Percentiles rank a stretch among this genome's conserved stretches.
Evolutionary conservation across 2,113 vertebrate genomes (phyloP).

Genomic region (Anoura caudifer): DNA sequence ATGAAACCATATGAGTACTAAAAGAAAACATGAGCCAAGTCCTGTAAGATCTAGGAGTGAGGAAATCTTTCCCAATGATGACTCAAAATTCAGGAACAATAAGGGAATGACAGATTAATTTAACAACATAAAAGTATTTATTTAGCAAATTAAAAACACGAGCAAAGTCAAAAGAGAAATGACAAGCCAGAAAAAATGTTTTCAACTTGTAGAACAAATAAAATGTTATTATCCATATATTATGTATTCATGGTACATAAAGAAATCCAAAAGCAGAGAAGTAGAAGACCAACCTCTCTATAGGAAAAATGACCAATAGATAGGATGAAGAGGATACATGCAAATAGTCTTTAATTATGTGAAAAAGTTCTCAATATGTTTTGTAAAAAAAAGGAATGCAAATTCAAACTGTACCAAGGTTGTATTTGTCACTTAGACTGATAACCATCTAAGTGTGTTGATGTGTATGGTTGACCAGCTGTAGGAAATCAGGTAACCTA

Average conservation of each 20-base stretch:
- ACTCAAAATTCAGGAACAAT: constrained; percentile 40
- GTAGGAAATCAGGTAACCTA: not conserved
- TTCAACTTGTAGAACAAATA: not conserved
- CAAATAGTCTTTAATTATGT: not conserved
- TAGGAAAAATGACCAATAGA: not conserved
- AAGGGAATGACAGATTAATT: not conserved
- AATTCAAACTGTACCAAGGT: not conserved
- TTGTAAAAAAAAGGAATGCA: not conserved
- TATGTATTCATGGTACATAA: not conserved
- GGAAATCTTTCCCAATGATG: constrained; percentile 21
- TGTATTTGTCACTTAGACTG: not conserved
- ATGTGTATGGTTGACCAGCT: not conserved
- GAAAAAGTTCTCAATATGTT: not conserved
- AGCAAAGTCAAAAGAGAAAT: not conserved
- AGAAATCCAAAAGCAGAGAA: not conserved
- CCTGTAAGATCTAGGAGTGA: not conserved
- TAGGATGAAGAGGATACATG: not conserved
- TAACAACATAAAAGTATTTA: constrained; percentile 27
- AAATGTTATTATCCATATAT: not conserved
- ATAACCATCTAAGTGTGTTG: not conserved
- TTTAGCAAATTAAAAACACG: constrained; percentile 2
- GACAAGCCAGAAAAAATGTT: not conserved
- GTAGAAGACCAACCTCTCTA: not conserved
- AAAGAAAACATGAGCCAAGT: not conserved
- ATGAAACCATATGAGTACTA: not conserved